Evolutionary conservation across 2,797 vertebrate species (phyloP), one percentile per base, ranked within the genome.

Genomic region (Chanos chanos): DNA sequence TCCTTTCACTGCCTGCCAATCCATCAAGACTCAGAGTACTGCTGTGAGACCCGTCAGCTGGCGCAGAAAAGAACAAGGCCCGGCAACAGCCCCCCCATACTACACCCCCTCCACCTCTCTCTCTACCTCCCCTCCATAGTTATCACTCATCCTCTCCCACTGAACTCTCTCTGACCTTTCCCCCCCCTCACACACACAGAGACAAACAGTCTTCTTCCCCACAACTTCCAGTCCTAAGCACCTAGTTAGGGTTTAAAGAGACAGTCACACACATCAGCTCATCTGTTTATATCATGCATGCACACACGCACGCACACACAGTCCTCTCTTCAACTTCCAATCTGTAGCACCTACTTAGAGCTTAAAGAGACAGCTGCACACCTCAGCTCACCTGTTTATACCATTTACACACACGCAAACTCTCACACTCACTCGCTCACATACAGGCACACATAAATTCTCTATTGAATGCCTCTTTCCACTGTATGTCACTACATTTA

Each of bases 1-100:
- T 93, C 91, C 92, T 96, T 94, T 94, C 92, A 95, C 87, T 84
- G 82, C 75, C 90, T 92, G 93, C 93, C 94, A 93, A 95, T 97
- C 94, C 88, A 94, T 97, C 95, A 97, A 89, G 89, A 87, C 87
- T 89, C 91, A 89, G 93, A 87, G 91, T 90, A 91, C 92, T 70
- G 90, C 94, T 93, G 94, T 84, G 94, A 91, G 79, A 87, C 89
- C 89, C 86, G 91, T 93, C 92, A 87, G 89, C 88, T 89, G 60
- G 82, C 34, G 81, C 85, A 87, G 88, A 90, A 88, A 90, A 89
- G 88, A 90, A 88, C 90, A 92, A 92, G 91, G 87, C 87, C 83
- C 85, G 65, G 89, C 89, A 86, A 90, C 60, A 89, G 88, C 92
- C 78, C 76, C 87, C 89, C 92, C n/a, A n/a, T n/a, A n/a, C n/a